Base-by-base conservation (phyloP, 2,888 invertebrate species). In the Byasa hedistus region DNA sequence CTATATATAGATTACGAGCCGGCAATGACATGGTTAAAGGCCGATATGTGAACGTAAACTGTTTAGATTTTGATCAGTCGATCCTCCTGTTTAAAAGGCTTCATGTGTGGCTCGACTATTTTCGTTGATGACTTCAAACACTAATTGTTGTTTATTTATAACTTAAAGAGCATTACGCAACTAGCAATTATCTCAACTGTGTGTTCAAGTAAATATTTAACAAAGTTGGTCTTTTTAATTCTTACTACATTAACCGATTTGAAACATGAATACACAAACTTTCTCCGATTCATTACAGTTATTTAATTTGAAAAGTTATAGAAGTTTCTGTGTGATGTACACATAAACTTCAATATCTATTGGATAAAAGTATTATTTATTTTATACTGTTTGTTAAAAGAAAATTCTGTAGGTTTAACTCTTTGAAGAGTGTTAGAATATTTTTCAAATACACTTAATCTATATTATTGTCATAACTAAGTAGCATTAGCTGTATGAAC, bases 21-120 rank as follows among this genome's bases (percentile, higher is more conserved):
- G 74, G 69, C 75, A 75, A 74, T 76, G 76, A 75, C 76, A 76
- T 71, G 69, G 69, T 75, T 74, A 70, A 58, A 48, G 24, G 23
- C 19, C 56, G 59, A 66, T 66, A 58, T 15, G 36, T 32, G 54
- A n/a, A 19, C 58, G 57, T 48, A 39, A 58, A 62, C 54, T 57
- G 66, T 63, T 66, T 59, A 54, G 66, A 66, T 66, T 61, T 44
- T 4, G 19, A 66, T 66, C 66, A 54, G 55, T 58, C 15, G 66
- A 32, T 58, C 57, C 57, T 58, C 57, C 54, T 57, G 65, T 66
- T 65, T 60, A 21, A 58, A 59, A 64, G 59, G 55, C 36, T 58
- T 58, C 44, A 44, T 59, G 58, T 19, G 32, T 23, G 51, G 51
- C 32, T 22, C 21, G 10, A 39, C 36, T 52, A 52, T 36, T 64